A percentile compares a stretch with the other conserved stretches of the same genome.
Evolutionary conservation across 2,888 invertebrate species (phyloP).

Genomic region (Microctonus brassicae): DNA sequence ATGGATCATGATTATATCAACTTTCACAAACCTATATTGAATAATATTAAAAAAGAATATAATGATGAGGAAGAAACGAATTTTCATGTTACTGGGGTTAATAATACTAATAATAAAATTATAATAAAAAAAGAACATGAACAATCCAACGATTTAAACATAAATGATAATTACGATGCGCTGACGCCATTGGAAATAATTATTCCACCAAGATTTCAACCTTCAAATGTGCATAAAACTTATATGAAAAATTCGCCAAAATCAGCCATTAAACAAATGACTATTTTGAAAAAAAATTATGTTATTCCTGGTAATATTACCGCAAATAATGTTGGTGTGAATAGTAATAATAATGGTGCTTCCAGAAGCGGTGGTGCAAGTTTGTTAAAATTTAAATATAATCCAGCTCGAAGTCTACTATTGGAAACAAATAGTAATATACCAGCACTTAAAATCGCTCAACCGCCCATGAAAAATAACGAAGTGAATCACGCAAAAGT

Average conservation of each 20-base stretch:
- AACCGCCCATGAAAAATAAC: conserved; percentile 19
- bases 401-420: conserved; percentile 52
- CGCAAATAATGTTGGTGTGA: conserved; percentile 1
- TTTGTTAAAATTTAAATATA: conserved; percentile 53
- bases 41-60: conserved; percentile 21
- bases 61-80: conserved; percentile 7
- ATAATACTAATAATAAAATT: conserved; percentile 5
- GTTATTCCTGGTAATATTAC: conserved; percentile 24
- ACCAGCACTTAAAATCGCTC: conserved; percentile 57
- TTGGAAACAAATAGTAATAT: conserved; percentile 50
- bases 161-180: not conserved
- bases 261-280: conserved; percentile 49
- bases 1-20: conserved; percentile 46
- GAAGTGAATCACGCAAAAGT: conserved; percentile 37
- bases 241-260: conserved; percentile 15
- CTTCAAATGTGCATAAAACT: not conserved
- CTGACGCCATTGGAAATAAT: conserved; percentile 5
- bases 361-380: conserved; percentile 44
- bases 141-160: conserved; percentile 50
- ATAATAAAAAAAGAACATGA: conserved; percentile 40
- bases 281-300: conserved; percentile 57
- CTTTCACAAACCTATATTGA: conserved; percentile 4
- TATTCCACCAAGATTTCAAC: conserved; percentile 3
- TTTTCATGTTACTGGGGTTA: conserved; percentile 13
- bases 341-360: conserved; percentile 27